Base-by-base conservation (phyloP, 2,888 invertebrate genomes). In the Drosophila mayaguana region DNA sequence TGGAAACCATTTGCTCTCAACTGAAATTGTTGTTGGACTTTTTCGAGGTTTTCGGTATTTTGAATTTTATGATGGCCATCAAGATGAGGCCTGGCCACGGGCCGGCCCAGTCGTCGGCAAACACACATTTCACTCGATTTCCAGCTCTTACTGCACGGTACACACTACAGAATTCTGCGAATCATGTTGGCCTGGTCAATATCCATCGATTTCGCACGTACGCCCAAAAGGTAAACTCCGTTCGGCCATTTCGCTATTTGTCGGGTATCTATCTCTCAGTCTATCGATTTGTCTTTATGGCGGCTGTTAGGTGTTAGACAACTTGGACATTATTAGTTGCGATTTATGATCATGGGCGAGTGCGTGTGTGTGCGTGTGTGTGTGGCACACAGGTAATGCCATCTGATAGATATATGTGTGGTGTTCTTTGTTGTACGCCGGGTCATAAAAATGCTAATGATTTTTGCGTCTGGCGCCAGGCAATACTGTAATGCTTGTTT, bases 361-460 rank as follows among this genome's bases (percentile, higher is more conserved):
- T 59, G 28, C 42, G 55, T 42, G 36, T 34, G 34, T 4, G 38
- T 40, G 16, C 8, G 38, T n/a, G 42, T 11, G 32, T 66, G 45
- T n/a, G 32, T 16, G 63, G 72, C 54, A 53, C 54, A 53, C 85
- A 89, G 89, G 90, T 86, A 88, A 88, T 80, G 56, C 63, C 74
- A 81, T 71, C 79, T 80, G 87, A 88, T 75, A 75, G 86, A 85
- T 88, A 12, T 53, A 63, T 86, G 75, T 76, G 71, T 74, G 78
- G 87, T 86, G 87, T 76, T 86, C 88, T 89, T 89, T 86, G 90
- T 88, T 90, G 83, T 83, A 54, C 72, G 87, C 65, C 83, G 87
- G 75, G 79, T 81, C 84, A 89, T 90, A 89, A 89, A 88, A 89
- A 90, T 90, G 89, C 87, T 89, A 90, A 90, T 90, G 90, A 80